phyloP scores from a whole-genome alignment of 2,113 vertebrate genomes.

The Eulemur macaco region DNA sequence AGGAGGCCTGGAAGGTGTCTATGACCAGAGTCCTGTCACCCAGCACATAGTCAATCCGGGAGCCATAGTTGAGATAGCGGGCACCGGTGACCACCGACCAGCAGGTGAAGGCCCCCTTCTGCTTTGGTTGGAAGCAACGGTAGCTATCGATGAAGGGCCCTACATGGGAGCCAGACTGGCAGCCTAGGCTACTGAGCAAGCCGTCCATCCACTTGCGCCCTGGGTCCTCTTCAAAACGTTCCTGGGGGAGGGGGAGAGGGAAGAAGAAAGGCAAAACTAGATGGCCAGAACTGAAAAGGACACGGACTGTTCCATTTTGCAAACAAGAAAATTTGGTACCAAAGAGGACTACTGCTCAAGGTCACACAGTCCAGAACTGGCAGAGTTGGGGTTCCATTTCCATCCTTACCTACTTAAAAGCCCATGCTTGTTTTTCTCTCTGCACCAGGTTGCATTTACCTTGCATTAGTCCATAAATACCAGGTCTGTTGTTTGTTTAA shows the following conservation, averaged over 20 bases:
- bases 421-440: background rate
- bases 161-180: conserved; percentile 23
- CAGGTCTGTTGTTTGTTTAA: background rate
- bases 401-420: conserved; percentile 24
- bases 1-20: conserved; percentile 83
- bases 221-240: conserved; percentile 88
- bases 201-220: conserved; percentile 87
- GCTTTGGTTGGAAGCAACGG: conserved; percentile 89
- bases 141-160: conserved; percentile 90
- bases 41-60: conserved; percentile 93
- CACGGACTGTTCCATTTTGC: conserved; percentile 20
- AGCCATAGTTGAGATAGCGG: conserved; percentile 92
- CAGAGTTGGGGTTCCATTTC: background rate
- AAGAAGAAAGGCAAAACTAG: background rate
- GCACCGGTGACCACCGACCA: conserved; percentile 91
- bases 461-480: background rate
- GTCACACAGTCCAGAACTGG: background rate
- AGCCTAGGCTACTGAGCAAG: conserved; percentile 81
- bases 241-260: conserved; percentile 70
- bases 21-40: conserved; percentile 82
- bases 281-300: background rate
- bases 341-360: conserved; percentile 37
- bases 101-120: conserved; percentile 90
- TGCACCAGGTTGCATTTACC: background rate
- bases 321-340: conserved; percentile 18